Base-by-base conservation (phyloP, 2,113 vertebrate species). In the Dipodomys ordii region DNA sequence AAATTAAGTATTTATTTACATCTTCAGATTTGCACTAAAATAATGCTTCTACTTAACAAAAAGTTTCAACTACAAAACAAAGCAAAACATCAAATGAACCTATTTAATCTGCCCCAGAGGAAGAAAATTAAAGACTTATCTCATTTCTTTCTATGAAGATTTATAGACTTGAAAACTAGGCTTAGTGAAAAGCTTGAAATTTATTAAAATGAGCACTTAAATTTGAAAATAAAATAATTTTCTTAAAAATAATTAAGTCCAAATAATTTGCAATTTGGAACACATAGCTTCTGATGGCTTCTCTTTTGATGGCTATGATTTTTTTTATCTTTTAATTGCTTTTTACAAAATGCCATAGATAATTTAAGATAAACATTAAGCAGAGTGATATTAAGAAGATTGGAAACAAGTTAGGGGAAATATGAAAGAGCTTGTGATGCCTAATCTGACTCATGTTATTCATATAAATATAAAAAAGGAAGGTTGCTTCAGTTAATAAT, bases 71-170 rank as follows among this genome's bases (percentile, higher is more conserved):
- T 76, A 87, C 71, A 35, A 95, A 90, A 87, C 67, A 35, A 95
- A 90, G 74, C 65, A 85, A 95, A 35, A 67, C 91, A 71, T 83
- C 79, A 90, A 81, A 23, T 92, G n/a, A 92, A 83, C 46, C 46
- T 90, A 60, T 90, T 92, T 89, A 93, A 84, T 82, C 46, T 65
- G 13, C 39, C 39, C 73, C 53, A 62, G 67, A 82, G 22, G 32
- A 94, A 92, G 65, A 57, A 95, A 96, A 88, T 90, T 86, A 96
- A 88, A 91, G 25, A 16, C 5, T 84, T 85, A 71, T 87, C 5
- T 84, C 82, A 71, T 87, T 90, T 88, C n/a, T 81, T 92, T 62
- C 62, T 84, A 23, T 30, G 4, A 74, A 87, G 62, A 72, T 62
- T 80, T 82, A 68, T 79, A 69, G 76, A 72, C 53, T 68, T 95